Evolutionary conservation across 2,797 vertebrate species (phyloP), one percentile per base, ranked within the genome.

Genomic region (Paramormyrops hopkinsi): DNA sequence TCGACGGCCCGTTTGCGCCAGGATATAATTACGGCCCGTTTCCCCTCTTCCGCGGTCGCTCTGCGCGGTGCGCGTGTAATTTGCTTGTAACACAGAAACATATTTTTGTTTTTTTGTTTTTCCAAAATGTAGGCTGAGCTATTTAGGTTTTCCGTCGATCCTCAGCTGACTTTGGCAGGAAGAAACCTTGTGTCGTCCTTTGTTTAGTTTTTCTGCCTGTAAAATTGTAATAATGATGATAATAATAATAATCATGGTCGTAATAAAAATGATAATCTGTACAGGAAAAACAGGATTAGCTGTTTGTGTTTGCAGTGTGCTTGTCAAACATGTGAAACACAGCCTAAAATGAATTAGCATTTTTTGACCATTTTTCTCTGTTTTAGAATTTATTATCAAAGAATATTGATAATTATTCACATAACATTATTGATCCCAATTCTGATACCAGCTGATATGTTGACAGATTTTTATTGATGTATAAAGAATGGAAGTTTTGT

Each of bases 11-110:
- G 92, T 92, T 94, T 96, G 96, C 95, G 95, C 94, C 94, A 94
- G 93, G 93, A 95, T 95, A 96, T 96, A 96, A 97, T 96, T 96
- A 96, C 93, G 93, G 95, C 94, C 95, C 92, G 94, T 95, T 95
- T 96, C 96, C 96, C 95, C 96, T 96, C 96, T 93, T 93, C 93
- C 91, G 25, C 17, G 22, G 92, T 89, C 94, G 94, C 94, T 94
- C 93, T 94, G 96, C 94, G 93, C 94, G 93, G 92, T 93, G 94
- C 94, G 25, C 92, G 92, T 92, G 94, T 96, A 94, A 96, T 96
- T 95, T 96, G 94, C 95, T 95, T 95, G 95, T 92, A 92, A 93
- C 92, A 91, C 79, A 88, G 89, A 91, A 88, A 90, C 92, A 90
- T 92, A 91, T 76, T 76, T 76, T 37, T 76, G 33, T 37, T 37